A percentile compares a stretch with the other conserved stretches of the same genome.
Conservation (phyloP, 2,888 invertebrate genomes). For the Drosophila formosana region DNA sequence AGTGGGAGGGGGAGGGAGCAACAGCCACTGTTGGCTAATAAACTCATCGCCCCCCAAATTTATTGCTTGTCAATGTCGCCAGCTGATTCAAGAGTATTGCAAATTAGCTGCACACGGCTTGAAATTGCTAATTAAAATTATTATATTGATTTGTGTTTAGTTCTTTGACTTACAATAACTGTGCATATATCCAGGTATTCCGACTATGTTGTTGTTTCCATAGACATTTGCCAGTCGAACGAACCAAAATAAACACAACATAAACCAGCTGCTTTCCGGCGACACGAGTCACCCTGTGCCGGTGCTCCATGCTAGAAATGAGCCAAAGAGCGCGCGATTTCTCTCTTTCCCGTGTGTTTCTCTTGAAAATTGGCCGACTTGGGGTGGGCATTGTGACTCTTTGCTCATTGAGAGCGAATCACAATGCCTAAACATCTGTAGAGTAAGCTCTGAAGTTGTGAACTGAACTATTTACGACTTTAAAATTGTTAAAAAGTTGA, state of each 20-base stretch:
- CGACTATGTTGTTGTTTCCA: neutral
- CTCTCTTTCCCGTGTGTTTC: constrained; percentile 44
- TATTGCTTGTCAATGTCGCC: constrained; percentile 53
- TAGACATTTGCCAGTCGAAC: constrained; percentile 1
- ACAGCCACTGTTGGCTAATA: constrained; percentile 60
- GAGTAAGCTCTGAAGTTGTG: neutral
- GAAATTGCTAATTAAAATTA: constrained; percentile 1
- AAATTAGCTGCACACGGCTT: constrained; percentile 6
- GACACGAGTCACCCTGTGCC: constrained; percentile 47
- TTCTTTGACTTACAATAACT: neutral
- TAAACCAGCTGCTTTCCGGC: constrained; percentile 9
- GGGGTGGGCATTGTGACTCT: constrained; percentile 28
- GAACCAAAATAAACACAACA: constrained; percentile 21
- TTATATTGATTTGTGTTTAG: neutral
- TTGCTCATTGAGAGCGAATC: neutral
- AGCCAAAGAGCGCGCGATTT: constrained; percentile 36
- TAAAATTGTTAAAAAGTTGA: neutral
- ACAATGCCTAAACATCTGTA: neutral
- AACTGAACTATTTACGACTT: neutral
- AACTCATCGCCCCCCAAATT: constrained; percentile 63
- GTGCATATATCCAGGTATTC: neutral
- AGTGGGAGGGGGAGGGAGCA: neutral
- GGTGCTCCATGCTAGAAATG: neutral
- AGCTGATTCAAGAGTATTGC: neutral
- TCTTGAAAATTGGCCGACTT: constrained; percentile 29